A percentile compares a stretch with the other conserved stretches of the same genome.
Conservation (phyloP, 2,113 vertebrate genomes). For the Tragelaphus strepsiceros region DNA sequence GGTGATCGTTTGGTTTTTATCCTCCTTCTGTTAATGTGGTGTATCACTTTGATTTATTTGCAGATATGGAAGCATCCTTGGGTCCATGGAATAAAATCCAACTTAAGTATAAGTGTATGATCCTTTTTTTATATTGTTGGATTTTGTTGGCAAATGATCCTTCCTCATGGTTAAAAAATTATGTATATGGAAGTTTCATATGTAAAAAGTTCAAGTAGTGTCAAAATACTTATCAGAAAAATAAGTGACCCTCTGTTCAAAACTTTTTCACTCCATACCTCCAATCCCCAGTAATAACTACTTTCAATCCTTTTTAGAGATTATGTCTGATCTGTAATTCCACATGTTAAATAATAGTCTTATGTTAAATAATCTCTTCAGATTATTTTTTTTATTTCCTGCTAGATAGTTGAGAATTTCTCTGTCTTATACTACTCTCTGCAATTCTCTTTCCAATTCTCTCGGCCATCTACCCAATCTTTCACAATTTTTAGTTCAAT, state of each 20-base stretch:
- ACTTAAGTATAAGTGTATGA: not conserved
- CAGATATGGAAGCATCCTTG: not conserved
- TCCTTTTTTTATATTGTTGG: not conserved
- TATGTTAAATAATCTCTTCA: not conserved
- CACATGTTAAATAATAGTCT: not conserved
- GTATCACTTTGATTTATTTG: not conserved
- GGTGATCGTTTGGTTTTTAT: not conserved
- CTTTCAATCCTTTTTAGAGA: not conserved
- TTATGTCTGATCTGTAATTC: not conserved
- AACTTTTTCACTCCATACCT: not conserved
- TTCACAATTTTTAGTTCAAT: not conserved
- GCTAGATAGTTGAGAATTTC: not conserved
- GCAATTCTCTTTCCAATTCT: not conserved
- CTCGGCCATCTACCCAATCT: not conserved
- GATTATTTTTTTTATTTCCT: not conserved
- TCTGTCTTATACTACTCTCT: not conserved
- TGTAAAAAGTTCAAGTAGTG: not conserved
- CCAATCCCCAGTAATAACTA: not conserved
- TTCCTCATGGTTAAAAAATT: not conserved
- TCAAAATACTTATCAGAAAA: not conserved
- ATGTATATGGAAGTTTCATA: conserved; percentile 1
- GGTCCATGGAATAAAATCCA: not conserved
- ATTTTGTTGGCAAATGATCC: not conserved
- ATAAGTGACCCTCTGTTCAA: not conserved
- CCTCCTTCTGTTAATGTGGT: not conserved